Evolutionary conservation across 2,888 invertebrate genomes (phyloP), one percentile per base, ranked within the genome.

Genomic region (Microctonus brassicae): DNA sequence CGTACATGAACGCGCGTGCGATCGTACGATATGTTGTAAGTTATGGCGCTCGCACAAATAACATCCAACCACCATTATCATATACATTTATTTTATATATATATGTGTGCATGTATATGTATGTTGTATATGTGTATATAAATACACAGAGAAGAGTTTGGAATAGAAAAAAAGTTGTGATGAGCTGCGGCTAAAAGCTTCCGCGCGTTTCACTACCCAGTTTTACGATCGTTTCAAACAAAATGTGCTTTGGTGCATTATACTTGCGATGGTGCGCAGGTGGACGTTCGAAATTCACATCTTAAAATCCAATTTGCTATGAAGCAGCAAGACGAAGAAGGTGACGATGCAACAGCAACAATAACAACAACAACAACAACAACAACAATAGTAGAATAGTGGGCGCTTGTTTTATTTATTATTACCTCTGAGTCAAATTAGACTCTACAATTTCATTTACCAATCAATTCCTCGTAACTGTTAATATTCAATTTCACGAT

Each of bases 151-250:
- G 4, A 34, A 57, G 29, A 42, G n/a, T n/a, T n/a, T 17, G 7
- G 17, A 17, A 47, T 20, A n/a, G 17, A 3, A n/a, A 47, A 76
- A 77, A 70, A 76, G 73, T 75, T 75, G 71, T 73, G 76, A 76
- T 77, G 78, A 76, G 75, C 71, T 69, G 67, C 67, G 29, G 75
- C 79, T 77, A 76, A 79, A 78, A 78, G 79, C 77, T 74, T 77
- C 79, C 64, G 75, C 73, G 72, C 76, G 70, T n/a, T 79, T 77
- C 57, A 26, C 73, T 58, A 70, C 57, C 58, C 62, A 67, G 64
- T 77, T 77, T 67, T 76, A 77, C 75, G 74, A 73, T 36, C 73
- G 65, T 69, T 70, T 66, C 61, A 52, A 72, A 71, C 68, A 70
- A 75, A 74, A 71, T 73, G 69, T 74, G 69, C 72, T 66, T 70